Evolutionary conservation across 2,113 vertebrate genomes (phyloP).

Genomic region (Thalassarche chlororhynchos): DNA sequence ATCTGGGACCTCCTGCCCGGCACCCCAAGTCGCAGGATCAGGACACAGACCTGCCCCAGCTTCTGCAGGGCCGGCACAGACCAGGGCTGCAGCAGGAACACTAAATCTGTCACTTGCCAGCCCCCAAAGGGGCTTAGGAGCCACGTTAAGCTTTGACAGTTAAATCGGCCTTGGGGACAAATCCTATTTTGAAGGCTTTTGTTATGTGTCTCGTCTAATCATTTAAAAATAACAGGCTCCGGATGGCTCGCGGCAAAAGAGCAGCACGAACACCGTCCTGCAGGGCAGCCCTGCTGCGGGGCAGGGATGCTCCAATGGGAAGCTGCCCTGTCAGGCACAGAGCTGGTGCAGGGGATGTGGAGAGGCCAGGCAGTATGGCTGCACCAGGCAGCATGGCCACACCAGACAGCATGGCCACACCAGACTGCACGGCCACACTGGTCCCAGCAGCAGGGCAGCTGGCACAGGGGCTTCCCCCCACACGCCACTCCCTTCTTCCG

Average conservation of each 20-base stretch:
- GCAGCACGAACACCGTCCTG: background rate
- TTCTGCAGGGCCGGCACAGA: background rate
- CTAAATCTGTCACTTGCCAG: background rate
- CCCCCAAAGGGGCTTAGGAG: background rate
- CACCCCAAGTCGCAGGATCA: background rate
- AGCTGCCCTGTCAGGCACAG: background rate
- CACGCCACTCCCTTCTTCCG: background rate
- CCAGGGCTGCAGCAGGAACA: background rate
- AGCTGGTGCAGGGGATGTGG: background rate
- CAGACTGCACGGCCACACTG: background rate
- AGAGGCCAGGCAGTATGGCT: background rate
- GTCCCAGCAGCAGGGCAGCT: background rate
- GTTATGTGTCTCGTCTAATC: conserved; percentile 20
- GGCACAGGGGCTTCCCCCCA: background rate
- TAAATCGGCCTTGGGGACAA: conserved; percentile 60
- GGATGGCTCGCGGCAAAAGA: background rate
- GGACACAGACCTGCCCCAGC: background rate
- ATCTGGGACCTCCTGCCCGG: background rate
- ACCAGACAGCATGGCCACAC: background rate
- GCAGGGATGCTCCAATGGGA: background rate
- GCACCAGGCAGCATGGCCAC: background rate
- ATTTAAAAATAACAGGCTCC: conserved; percentile 43
- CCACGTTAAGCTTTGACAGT: conserved; percentile 50
- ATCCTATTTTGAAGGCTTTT: conserved; percentile 67
- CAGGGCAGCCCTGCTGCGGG: background rate